These are phyloP conservation scores for Phenganax subtilis DNA, from an alignment of 92 coral and sea anemone genomes.

Conservation along the genomic window DNA sequence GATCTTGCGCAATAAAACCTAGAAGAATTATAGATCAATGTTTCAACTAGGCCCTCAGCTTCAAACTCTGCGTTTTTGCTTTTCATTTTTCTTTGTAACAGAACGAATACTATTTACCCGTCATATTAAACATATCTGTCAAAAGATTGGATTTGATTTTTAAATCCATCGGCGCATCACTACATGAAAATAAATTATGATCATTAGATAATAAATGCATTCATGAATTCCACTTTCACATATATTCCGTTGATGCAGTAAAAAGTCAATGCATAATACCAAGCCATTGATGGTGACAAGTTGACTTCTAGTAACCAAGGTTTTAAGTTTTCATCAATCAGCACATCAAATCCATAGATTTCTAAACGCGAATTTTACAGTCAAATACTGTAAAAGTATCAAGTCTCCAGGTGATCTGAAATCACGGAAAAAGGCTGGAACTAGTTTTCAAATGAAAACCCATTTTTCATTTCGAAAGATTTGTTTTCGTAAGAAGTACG, in stretches of 20 bases:
- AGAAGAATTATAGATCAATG: background rate
- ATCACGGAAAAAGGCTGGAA: too few species aligned
- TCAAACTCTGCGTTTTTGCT: too few species aligned
- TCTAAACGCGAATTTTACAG: conserved; percentile 43
- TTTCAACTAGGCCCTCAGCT: too few species aligned
- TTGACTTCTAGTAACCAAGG: conserved; percentile 98
- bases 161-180: conserved; percentile 92
- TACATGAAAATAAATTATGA: conserved; percentile 10
- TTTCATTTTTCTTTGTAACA: background rate
- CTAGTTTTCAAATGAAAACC: too few species aligned
- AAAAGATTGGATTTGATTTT: conserved; percentile 94
- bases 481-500: too few species aligned
- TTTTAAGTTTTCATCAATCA: conserved; percentile 83
- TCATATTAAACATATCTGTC: conserved; percentile 86
- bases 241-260: background rate
- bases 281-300: conserved; percentile 88
- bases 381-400: too few species aligned
- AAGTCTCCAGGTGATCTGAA: too few species aligned
- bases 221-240: background rate
- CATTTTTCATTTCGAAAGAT: too few species aligned
- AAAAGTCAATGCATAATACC: conserved; percentile 44
- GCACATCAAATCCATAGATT: conserved; percentile 94
- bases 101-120: conserved; percentile 49
- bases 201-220: background rate
- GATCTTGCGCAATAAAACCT: conserved; percentile 96